Evolutionary conservation across 2,888 invertebrate species (phyloP).

Genomic region (Portevinia maculata): DNA sequence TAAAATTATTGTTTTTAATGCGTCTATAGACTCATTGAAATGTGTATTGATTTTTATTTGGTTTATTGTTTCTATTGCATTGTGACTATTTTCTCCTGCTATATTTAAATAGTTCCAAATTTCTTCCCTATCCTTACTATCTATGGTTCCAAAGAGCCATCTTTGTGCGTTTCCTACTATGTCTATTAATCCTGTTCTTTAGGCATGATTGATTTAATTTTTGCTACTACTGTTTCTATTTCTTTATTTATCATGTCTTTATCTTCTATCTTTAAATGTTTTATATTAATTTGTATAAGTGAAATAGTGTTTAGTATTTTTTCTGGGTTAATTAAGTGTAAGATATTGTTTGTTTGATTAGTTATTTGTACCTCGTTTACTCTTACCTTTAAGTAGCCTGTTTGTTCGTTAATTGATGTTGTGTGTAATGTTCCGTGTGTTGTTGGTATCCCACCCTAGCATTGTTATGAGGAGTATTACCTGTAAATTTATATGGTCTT

Average conservation of each 20-base stretch:
- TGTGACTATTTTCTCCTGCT: conserved; percentile 54
- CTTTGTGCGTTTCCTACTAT: conserved; percentile 51
- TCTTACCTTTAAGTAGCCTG: conserved; percentile 46
- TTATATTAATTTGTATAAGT: conserved; percentile 37
- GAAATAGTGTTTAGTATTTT: conserved; percentile 38
- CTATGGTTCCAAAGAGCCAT: conserved; percentile 56
- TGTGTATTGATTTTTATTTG: conserved; percentile 57
- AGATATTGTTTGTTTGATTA: conserved; percentile 47
- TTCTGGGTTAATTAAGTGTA: conserved; percentile 56
- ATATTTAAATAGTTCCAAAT: conserved; percentile 49
- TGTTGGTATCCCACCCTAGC: conserved; percentile 28
- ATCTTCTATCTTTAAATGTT: conserved; percentile 43
- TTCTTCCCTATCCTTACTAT: conserved; percentile 47
- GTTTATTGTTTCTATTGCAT: conserved; percentile 55
- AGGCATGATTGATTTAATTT: conserved; percentile 53
- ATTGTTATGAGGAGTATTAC: conserved; percentile 40
- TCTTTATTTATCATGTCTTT: conserved; percentile 24
- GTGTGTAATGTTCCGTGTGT: conserved; percentile 29
- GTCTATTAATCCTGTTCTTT: conserved; percentile 57
- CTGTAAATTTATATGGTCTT: conserved; percentile 57
- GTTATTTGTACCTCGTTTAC: conserved; percentile 32
- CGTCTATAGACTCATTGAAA: conserved; percentile 59
- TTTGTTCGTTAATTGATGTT: conserved; percentile 46
- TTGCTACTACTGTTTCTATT: conserved; percentile 54
- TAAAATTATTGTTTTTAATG: conserved; percentile 45